Evolutionary conservation across 2,797 vertebrate species (phyloP).

Genomic region (Sorex maritimensis): DNA sequence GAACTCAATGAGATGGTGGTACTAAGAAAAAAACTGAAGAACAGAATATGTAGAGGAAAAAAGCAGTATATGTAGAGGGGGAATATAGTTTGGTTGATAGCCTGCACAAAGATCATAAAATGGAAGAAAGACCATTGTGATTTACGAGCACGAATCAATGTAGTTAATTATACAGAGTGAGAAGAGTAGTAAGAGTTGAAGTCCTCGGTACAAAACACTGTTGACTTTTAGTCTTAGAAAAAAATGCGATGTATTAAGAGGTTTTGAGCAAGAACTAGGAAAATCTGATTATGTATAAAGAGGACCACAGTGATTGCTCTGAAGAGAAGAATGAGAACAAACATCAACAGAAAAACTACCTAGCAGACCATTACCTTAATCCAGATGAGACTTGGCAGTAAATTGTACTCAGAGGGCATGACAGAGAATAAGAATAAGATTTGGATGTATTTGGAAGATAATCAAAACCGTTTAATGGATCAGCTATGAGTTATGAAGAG

Average conservation of each 20-base stretch:
- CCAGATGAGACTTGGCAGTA: neutral
- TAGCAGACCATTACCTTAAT: neutral
- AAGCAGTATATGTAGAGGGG: neutral
- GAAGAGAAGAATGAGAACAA: neutral
- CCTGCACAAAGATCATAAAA: neutral
- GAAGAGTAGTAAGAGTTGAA: neutral
- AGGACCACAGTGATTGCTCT: neutral
- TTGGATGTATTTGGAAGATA: neutral
- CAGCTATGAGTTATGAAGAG: neutral
- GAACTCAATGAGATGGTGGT: neutral
- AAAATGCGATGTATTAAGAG: neutral
- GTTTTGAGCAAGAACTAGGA: neutral
- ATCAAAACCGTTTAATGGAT: neutral
- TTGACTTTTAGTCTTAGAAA: conserved; percentile 36
- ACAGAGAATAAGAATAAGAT: neutral
- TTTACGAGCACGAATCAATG: neutral
- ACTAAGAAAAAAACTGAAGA: neutral
- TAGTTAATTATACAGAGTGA: neutral
- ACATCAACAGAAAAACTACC: neutral
- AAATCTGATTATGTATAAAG: neutral
- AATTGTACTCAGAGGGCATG: neutral
- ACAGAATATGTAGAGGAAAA: neutral
- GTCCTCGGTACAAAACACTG: neutral
- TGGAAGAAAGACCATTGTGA: neutral
- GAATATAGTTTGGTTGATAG: neutral